Base-by-base conservation (phyloP, 1,140 invertebrate species). In the Metopolophium dirhodum region DNA sequence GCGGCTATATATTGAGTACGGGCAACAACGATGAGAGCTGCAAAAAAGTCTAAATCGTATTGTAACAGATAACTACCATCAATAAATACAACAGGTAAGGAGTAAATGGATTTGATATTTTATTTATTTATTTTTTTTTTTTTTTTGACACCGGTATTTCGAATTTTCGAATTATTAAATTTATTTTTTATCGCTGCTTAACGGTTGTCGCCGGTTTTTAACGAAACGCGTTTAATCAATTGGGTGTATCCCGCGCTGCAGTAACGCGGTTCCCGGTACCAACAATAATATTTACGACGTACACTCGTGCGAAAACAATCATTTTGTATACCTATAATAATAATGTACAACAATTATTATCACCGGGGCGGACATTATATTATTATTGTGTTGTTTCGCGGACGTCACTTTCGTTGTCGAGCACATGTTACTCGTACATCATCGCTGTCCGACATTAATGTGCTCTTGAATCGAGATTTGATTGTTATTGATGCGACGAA, bases 1-100 rank as follows among this genome's bases (percentile, higher is more conserved):
- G 23, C 49, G 35, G 45, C 49, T 89, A n/a, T 23, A 57, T 26
- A 37, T 77, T 49, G 45, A 51, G n/a, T 77, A 83, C 57, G n/a
- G 68, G 49, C 77, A 85, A 83, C 82, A 93, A 93, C 26, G 82
- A 93, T 82, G 91, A 85, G 35, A 54, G n/a, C 23, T 93, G 82
- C 82, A 93, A 93, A 93, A 93, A 93, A 93, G 37, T 86, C 68
- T 51, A 82, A n/a, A 47, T 51, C 91, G 49, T 86, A 86, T 93
- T 57, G 91, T 86, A 86, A 54, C 11, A 86, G 91, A 93, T 93
- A 93, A 85, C 82, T 45, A 93, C 14, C 22, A 57, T 51, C 51
- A 77, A 51, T 68, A 86, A 77, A 51, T 68, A 57, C 91, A 85
- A 93, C 77, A 93, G 82, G 91, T 93, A 86, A 93, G 68, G 9